Percentiles rank a stretch among this genome's conserved stretches.
Conservation (phyloP, 2,113 vertebrate species). For the Cheilinus undulatus region DNA sequence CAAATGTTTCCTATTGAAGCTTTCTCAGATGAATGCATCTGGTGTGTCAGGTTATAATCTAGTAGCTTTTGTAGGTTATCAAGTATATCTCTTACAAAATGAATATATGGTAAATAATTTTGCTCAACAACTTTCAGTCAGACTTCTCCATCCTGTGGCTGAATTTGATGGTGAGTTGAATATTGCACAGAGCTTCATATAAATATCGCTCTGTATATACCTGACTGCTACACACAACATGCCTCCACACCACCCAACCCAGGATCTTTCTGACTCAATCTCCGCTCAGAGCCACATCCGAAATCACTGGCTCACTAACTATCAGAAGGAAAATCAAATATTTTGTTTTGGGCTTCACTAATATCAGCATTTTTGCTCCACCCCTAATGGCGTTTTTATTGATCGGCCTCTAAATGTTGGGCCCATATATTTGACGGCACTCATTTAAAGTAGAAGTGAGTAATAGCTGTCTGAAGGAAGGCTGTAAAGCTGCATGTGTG, state of each 20-base stretch:
- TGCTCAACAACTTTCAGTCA: conserved; percentile 72
- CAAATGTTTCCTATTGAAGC: too few species aligned
- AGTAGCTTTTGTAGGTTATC: neutral
- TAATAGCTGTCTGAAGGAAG: conserved; percentile 94
- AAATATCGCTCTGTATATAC: conserved; percentile 91
- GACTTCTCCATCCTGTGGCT: conserved; percentile 82
- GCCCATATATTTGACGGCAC: conserved; percentile 97
- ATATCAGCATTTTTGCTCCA: conserved; percentile 97
- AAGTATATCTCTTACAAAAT: neutral
- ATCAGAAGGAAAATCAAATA: conserved; percentile 96
- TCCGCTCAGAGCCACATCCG: conserved; percentile 78
- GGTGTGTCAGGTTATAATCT: too few species aligned
- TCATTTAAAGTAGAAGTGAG: conserved; percentile 98
- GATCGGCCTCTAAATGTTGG: conserved; percentile 95
- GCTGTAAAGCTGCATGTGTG: conserved; percentile 90
- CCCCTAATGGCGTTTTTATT: conserved; percentile 99
- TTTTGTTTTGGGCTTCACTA: conserved; percentile 97
- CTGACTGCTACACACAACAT: conserved; percentile 78
- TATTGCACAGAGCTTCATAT: conserved; percentile 88
- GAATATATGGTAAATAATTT: conserved; percentile 7
- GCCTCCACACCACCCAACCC: conserved; percentile 1
- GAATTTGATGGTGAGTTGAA: conserved; percentile 87
- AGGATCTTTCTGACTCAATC: conserved; percentile 22
- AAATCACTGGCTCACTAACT: conserved; percentile 86
- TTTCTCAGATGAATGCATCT: too few species aligned